These are phyloP conservation scores for Zaprionus ghesquierei DNA, from an alignment of 1,140 invertebrate species.

Conservation along the genomic window DNA sequence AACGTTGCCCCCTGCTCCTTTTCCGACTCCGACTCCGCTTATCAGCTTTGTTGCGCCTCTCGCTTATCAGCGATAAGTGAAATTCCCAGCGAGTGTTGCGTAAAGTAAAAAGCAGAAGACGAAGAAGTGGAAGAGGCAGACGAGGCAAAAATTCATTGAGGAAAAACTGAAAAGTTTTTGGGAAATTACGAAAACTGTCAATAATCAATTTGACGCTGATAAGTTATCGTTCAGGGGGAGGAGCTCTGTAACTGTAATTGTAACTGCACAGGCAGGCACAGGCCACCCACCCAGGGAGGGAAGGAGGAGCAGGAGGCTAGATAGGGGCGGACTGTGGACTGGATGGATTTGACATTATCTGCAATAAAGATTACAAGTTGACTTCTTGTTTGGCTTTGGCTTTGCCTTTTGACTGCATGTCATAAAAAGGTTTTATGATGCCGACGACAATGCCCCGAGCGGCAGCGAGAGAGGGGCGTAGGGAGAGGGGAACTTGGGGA, in stretches of 20 bases:
- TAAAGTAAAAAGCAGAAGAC: background rate
- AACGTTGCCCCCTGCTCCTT: background rate
- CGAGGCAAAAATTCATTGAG: slow-evolving; percentile 39
- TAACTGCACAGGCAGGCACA: background rate
- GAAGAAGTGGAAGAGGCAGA: background rate
- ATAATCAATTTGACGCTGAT: slow-evolving; percentile 68
- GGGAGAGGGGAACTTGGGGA: background rate
- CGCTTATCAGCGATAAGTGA: slow-evolving; percentile 14
- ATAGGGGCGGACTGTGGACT: slow-evolving; percentile 30
- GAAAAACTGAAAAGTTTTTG: slow-evolving; percentile 27
- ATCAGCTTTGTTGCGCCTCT: background rate
- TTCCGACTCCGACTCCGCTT: background rate
- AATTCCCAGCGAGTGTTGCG: slow-evolving; percentile 11
- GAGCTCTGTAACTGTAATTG: slow-evolving; percentile 20
- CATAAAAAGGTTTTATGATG: slow-evolving; percentile 72
- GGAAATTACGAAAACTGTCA: slow-evolving; percentile 43
- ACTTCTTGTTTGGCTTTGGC: slow-evolving; percentile 68
- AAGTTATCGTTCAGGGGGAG: slow-evolving; percentile 42
- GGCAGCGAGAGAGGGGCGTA: background rate
- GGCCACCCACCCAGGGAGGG: slow-evolving; percentile 2
- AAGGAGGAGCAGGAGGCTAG: background rate
- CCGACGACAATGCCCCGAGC: slow-evolving; percentile 25
- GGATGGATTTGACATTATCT: slow-evolving; percentile 77
- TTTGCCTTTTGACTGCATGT: slow-evolving; percentile 65
- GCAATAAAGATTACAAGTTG: slow-evolving; percentile 77